Conservation (phyloP, 2,797 vertebrate genomes). For the Phalanger gymnotis region DNA sequence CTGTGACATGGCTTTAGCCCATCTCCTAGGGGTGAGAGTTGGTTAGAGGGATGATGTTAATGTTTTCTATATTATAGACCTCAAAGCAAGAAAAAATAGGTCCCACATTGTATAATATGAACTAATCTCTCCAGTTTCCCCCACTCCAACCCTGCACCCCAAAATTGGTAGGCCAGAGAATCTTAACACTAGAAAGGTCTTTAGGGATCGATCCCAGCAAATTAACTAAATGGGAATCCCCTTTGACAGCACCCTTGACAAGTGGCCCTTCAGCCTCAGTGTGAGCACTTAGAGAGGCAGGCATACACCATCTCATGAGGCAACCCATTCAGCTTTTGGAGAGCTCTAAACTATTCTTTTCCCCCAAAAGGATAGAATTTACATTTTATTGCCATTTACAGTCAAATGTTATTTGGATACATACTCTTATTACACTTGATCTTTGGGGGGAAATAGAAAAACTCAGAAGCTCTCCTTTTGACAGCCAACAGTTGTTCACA, state of each 20-base stretch:
- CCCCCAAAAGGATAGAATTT: background rate
- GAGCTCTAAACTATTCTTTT: conserved; percentile 50
- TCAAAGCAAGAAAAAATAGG: background rate
- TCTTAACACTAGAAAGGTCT: background rate
- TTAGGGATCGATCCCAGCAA: background rate
- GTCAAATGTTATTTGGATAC: conserved; percentile 41
- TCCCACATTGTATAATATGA: background rate
- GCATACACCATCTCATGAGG: background rate
- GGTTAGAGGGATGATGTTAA: background rate
- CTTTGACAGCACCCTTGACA: background rate
- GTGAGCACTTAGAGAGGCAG: background rate
- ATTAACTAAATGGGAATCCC: background rate
- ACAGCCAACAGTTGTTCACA: conserved; percentile 45
- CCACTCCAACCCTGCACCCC: background rate
- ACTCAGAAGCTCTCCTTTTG: conserved; percentile 67
- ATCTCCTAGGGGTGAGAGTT: background rate
- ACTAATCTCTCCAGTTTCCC: background rate
- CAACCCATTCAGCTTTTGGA: background rate
- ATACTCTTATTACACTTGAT: conserved; percentile 53
- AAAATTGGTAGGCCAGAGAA: background rate
- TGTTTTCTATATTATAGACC: background rate
- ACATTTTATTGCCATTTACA: conserved; percentile 47
- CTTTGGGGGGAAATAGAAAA: conserved; percentile 73
- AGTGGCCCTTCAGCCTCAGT: background rate
- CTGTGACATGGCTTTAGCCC: background rate